Conservation (phyloP, 2,888 invertebrate genomes). For the Tipula helvola region DNA sequence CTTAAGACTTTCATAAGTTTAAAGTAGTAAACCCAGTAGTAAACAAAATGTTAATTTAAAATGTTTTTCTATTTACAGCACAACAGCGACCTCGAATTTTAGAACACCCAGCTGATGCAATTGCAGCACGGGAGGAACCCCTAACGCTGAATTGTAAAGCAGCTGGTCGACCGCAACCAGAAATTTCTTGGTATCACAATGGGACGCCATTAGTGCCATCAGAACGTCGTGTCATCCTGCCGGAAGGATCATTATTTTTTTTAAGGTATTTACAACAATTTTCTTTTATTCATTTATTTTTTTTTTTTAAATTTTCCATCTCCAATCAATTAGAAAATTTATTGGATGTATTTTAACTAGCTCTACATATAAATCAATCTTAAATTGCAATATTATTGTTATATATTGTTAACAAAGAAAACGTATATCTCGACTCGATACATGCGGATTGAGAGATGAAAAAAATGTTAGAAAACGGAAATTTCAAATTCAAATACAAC, state of each 20-base stretch:
- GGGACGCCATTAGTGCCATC: constrained; percentile 23
- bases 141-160: constrained; percentile 24
- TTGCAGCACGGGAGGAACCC: constrained; percentile 24
- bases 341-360: background rate
- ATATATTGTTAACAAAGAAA: background rate
- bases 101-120: constrained; percentile 24
- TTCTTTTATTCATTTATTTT: background rate
- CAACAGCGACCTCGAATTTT: constrained; percentile 23
- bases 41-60: background rate
- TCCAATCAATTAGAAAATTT: background rate
- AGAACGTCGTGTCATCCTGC: constrained; percentile 22
- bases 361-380: background rate
- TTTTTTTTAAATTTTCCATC: background rate
- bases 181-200: constrained; percentile 24
- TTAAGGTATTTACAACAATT: constrained; percentile 18
- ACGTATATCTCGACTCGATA: background rate
- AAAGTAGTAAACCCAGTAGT: too few relatives aligned
- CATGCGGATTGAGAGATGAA: background rate
- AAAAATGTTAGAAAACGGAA: background rate
- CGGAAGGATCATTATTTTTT: constrained; percentile 24
- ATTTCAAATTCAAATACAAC: background rate
- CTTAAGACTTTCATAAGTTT: too few relatives aligned
- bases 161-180: constrained; percentile 23
- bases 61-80: constrained; percentile 17
- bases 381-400: background rate